Base-by-base conservation (phyloP, 2,113 vertebrate species). In the Terrapene triunguis region DNA sequence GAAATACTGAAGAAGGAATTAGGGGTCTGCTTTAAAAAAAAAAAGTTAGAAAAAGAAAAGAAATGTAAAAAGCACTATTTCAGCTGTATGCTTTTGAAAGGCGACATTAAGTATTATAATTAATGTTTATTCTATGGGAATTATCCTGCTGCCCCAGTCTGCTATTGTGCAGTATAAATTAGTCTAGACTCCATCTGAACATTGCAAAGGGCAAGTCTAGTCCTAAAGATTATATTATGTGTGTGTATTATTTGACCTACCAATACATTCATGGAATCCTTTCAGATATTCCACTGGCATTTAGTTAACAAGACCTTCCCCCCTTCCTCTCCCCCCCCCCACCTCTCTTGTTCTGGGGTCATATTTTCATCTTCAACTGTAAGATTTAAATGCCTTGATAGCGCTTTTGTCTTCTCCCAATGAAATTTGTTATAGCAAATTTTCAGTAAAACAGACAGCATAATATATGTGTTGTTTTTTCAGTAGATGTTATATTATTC, bases 401-500 rank as follows among this genome's bases (percentile, higher is more conserved):
- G 3, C 11, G 17, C 10, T 1, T 55, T 90, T 91, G 81, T 94
- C 59, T 87, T 94, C 5, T 54, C 85, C 91, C 53, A 44, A 10
- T 83, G 88, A 96, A 96, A 94, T 97, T 88, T 62, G 82, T 42
- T 94, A 82, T 5, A 87, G 44, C 42, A 9, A 74, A 65, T 96
- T 94, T 55, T 96, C 69, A 89, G 29, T 95, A 87, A 97, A 97
- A 96, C 32, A 88, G 53, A 38, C 83, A 84, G 50, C 38, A 59
- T 93, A 88, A 90, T 95, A 57, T 89, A 84, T 79, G 76, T 92
- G 91, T 95, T 32, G 72, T 80, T 48, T 93, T 98, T 97, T 86
- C 96, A 97, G 93, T 97, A 97, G 42, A 84, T 97, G 92, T 95
- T 98, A 97, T 99, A 99, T 99, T 99, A 98, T 96, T 98, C 98